Percentiles rank a stretch among this genome's conserved stretches.
phyloP scores from a whole-genome alignment of 2,113 vertebrate genomes.

The Colaptes auratus region DNA sequence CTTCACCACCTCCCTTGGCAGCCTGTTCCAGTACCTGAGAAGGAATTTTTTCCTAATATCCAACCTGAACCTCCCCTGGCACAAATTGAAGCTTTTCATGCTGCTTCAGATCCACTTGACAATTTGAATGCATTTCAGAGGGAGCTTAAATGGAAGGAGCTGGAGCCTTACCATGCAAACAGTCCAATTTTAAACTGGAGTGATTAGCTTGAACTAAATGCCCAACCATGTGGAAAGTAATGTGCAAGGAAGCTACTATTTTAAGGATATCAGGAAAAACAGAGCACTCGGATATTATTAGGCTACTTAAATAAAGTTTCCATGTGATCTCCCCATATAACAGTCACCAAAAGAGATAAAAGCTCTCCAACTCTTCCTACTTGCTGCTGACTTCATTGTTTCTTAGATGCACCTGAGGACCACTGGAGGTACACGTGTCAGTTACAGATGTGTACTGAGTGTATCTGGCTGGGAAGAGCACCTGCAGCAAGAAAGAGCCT shows the following conservation, averaged over 20 bases:
- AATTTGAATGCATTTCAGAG: not conserved
- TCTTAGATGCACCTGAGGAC: not conserved
- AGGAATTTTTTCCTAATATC: no score
- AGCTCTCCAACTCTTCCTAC: not conserved
- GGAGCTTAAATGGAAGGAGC: not conserved
- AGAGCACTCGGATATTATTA: not conserved
- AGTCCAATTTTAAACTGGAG: not conserved
- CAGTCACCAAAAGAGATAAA: not conserved
- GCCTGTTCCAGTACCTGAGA: no score
- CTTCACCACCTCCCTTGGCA: no score
- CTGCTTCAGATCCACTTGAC: not conserved
- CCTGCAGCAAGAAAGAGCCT: not conserved
- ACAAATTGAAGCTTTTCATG: not conserved
- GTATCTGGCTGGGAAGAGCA: not conserved
- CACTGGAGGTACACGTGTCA: rapidly evolving
- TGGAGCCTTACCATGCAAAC: not conserved
- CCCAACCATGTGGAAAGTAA: not conserved
- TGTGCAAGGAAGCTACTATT: not conserved
- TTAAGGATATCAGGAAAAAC: not conserved
- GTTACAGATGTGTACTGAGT: not conserved
- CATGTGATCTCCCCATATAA: rapidly evolving
- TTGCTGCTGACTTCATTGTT: not conserved
- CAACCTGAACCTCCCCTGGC: no score
- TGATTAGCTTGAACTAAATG: not conserved
- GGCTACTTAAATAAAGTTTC: not conserved